Base-by-base conservation (phyloP, 2,797 vertebrate species). In the Anabas testudineus region DNA sequence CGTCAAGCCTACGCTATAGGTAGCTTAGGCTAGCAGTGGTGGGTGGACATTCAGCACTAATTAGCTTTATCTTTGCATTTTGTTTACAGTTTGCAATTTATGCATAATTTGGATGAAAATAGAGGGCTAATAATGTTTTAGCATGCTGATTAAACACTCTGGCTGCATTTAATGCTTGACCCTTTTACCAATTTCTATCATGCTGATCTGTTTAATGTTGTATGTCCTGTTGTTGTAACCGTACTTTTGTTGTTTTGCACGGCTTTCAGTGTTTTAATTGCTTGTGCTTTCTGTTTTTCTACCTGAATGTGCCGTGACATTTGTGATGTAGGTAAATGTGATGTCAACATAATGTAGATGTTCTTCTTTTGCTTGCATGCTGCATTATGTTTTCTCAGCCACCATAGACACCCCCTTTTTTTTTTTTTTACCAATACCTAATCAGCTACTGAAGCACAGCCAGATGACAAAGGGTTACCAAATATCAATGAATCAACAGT, bases 401-500 rank as follows among this genome's bases (percentile, higher is more conserved):
- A 45, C 18, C 46, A 21, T 6, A 47, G 43, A 26, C 21, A 7
- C 32, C 2, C n/a, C 13, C 19, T 42, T 24, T 21, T n/a, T 15
- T 5, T 37, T 7, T 10, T 10, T 45, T 10, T 12, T 6, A 7
- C 4, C 3, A 5, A 28, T 19, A 22, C 21, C 55, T 53, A 21
- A 47, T 47, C 26, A 37, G 18, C 26, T 22, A 19, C 34, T 18
- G 42, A 53, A 41, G 21, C 21, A 43, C 13, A 32, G 15, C 1
- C 43, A 51, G 24, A 36, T 47, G 22, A 32, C 37, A 14, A 45
- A n/a, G 18, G 19, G 0, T 61, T 10, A 26, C 26, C 32, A 47
- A 42, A 53, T 18, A 53, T 47, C n/a, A 32, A 28, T 62, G 69
- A 53, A 64, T 45, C 12, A 24, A 12, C 53, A 30, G 37, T 7